Percentiles rank a stretch among this genome's conserved stretches.
These are phyloP conservation scores for Cylas formicarius DNA, from an alignment of 1,140 invertebrate species.

Conservation along the genomic window DNA sequence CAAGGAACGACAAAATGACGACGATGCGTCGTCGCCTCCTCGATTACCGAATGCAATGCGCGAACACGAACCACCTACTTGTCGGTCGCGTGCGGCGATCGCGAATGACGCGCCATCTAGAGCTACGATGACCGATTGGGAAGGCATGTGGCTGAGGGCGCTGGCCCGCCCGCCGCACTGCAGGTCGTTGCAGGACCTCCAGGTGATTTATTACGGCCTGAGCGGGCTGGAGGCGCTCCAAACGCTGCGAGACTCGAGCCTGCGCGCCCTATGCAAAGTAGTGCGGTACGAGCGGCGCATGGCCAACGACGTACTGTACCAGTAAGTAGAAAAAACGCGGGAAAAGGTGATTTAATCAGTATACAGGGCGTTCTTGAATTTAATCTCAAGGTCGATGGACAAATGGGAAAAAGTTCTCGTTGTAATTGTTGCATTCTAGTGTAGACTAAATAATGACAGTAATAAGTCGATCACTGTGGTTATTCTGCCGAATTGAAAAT, in stretches of 20 bases:
- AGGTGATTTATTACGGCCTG: slow-evolving; percentile 69
- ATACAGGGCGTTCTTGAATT: too few relatives aligned
- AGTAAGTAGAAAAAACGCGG: slow-evolving; percentile 58
- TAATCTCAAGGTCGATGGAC: too few relatives aligned
- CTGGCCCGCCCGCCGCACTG: slow-evolving; percentile 54
- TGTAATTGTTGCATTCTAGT: too few relatives aligned
- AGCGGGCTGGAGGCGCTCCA: slow-evolving; percentile 66
- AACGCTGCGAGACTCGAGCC: slow-evolving; percentile 60
- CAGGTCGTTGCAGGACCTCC: slow-evolving; percentile 62
- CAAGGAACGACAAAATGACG: too few relatives aligned
- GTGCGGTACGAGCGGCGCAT: slow-evolving; percentile 68
- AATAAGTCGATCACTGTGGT: too few relatives aligned
- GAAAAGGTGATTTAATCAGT: too few relatives aligned
- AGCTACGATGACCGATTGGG: slow-evolving; percentile 47
- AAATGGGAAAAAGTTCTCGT: too few relatives aligned
- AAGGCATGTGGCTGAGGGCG: slow-evolving; percentile 56
- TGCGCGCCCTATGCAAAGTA: slow-evolving; percentile 61
- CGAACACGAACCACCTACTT: slow-evolving; percentile 11
- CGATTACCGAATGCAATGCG: too few relatives aligned
- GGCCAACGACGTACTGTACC: slow-evolving; percentile 73
- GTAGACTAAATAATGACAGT: too few relatives aligned
- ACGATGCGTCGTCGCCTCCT: too few relatives aligned
- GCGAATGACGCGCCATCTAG: slow-evolving; percentile 29
- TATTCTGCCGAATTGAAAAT: too few relatives aligned
- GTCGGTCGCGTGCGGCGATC: slow-evolving; percentile 9